These are phyloP conservation scores for Dermatophagoides farinae DNA, from an alignment of 1,140 invertebrate species.

Conservation along the genomic window DNA sequence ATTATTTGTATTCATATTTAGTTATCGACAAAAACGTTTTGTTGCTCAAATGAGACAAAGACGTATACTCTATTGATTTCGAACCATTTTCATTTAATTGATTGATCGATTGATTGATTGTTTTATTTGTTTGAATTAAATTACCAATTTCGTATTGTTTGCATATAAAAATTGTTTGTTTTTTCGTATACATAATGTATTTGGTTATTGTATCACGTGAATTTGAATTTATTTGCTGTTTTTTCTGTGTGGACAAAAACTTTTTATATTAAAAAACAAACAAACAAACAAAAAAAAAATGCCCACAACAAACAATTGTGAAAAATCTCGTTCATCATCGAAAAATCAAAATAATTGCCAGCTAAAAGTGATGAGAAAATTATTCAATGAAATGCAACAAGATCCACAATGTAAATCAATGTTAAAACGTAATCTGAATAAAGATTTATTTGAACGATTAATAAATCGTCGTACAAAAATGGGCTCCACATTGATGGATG, in stretches of 20 bases:
- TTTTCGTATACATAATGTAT: too few relatives aligned
- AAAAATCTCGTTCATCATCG: too few relatives aligned
- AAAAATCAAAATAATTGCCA: constrained; percentile 34
- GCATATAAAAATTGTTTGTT: too few relatives aligned
- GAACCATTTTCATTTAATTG: not conserved
- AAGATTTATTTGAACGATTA: constrained; percentile 66
- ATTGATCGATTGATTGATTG: not conserved
- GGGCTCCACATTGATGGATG: constrained; percentile 67
- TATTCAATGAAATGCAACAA: constrained; percentile 55
- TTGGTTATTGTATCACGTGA: too few relatives aligned
- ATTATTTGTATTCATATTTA: not conserved
- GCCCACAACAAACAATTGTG: too few relatives aligned
- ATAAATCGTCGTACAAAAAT: constrained; percentile 54
- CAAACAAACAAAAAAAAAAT: too few relatives aligned
- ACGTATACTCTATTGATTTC: not conserved
- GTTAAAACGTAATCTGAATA: constrained; percentile 77
- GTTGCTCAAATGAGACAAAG: not conserved
- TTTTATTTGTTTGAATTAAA: too few relatives aligned
- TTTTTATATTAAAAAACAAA: too few relatives aligned
- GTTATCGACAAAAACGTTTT: not conserved
- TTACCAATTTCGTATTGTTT: too few relatives aligned
- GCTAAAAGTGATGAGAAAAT: constrained; percentile 40
- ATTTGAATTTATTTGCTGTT: too few relatives aligned
- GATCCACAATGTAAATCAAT: constrained; percentile 73
- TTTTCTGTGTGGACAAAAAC: too few relatives aligned